Evolutionary conservation across 2,888 invertebrate species (phyloP).

Genomic region (Idaea aversata): DNA sequence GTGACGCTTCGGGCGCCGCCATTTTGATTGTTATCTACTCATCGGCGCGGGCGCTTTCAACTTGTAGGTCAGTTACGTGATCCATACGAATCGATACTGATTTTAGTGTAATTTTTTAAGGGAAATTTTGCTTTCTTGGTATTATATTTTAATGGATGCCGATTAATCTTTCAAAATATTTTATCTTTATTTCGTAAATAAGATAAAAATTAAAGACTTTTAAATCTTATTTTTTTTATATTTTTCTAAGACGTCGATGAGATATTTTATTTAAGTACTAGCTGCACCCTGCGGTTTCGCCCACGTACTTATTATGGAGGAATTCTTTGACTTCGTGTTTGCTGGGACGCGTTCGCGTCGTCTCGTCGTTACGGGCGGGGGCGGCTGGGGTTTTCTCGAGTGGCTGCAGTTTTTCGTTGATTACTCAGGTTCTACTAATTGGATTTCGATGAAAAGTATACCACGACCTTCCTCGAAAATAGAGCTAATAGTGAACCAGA

Average conservation of each 20-base stretch:
- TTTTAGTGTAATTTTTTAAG: constrained; percentile 24
- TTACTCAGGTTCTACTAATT: no score
- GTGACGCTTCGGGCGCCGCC: constrained; percentile 70
- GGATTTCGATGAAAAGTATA: no score
- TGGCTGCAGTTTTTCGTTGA: no score
- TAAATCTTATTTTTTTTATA: not conserved
- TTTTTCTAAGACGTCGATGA: not conserved
- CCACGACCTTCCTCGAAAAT: no score
- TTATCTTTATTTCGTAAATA: not conserved
- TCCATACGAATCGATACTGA: constrained; percentile 35
- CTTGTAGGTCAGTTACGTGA: constrained; percentile 50
- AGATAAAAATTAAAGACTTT: not conserved
- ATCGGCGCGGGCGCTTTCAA: constrained; percentile 49
- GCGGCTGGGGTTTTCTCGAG: no score
- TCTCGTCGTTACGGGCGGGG: no score
- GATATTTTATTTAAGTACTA: no score
- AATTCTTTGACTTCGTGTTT: no score
- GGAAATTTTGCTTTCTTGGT: constrained; percentile 12
- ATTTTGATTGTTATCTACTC: constrained; percentile 69
- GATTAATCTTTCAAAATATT: constrained; percentile 9
- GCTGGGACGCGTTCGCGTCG: no score
- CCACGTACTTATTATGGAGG: no score
- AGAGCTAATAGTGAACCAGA: no score
- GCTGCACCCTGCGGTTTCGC: no score
- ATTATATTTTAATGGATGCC: constrained; percentile 15